Evolutionary conservation across 2,888 invertebrate species (phyloP).

Genomic region (Drosophila siamana): DNA sequence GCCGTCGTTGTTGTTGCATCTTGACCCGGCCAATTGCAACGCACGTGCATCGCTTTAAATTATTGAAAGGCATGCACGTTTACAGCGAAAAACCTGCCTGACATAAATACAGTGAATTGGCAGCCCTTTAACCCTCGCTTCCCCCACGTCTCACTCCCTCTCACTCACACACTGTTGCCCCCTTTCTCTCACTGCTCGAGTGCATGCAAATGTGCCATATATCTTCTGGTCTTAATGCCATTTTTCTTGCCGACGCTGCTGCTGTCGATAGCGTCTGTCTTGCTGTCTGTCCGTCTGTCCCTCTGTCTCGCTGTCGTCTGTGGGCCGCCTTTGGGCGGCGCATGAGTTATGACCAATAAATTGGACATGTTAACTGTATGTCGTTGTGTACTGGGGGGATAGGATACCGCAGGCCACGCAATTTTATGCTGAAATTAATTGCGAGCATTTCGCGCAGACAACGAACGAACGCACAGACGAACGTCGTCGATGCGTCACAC

Average conservation of each 20-base stretch:
- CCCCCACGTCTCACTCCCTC: conserved; percentile 1
- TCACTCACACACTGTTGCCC: neutral
- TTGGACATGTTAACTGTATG: conserved; percentile 81
- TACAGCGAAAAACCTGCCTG: conserved; percentile 22
- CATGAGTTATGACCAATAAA: conserved; percentile 81
- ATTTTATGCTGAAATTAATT: conserved; percentile 76
- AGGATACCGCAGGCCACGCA: conserved; percentile 70
- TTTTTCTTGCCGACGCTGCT: conserved; percentile 65
- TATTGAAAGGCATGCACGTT: conserved; percentile 57
- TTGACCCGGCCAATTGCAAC: conserved; percentile 40
- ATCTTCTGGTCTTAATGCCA: conserved; percentile 72
- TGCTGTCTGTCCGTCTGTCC: conserved; percentile 17
- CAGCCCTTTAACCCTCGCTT: conserved; percentile 55
- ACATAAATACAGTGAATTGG: conserved; percentile 71
- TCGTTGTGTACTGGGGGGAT: conserved; percentile 46
- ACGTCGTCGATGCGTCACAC: conserved; percentile 23
- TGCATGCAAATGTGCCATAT: conserved; percentile 71
- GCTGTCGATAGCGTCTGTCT: conserved; percentile 58
- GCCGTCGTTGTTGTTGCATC: conserved; percentile 36
- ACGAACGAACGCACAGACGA: conserved; percentile 18
- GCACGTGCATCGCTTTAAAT: conserved; percentile 60
- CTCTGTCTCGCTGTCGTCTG: conserved; percentile 20
- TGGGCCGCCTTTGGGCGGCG: conserved; percentile 46
- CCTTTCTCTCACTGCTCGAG: conserved; percentile 25
- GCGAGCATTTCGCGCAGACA: conserved; percentile 69